Evolutionary conservation across 2,888 invertebrate species (phyloP).

Genomic region (Euplexia lucipara): DNA sequence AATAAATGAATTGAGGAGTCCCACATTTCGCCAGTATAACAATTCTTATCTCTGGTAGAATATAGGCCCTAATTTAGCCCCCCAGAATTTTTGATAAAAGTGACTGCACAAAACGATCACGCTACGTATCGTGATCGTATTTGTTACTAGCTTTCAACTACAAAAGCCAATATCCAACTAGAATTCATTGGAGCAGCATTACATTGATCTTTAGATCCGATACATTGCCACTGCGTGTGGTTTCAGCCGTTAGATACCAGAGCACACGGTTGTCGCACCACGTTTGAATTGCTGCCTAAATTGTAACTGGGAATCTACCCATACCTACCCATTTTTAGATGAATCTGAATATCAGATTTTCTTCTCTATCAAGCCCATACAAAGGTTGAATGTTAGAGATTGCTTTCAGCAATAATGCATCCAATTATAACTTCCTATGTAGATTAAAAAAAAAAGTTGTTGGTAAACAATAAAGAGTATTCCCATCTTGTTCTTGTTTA

Average conservation of each 20-base stretch:
- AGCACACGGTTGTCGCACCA: conserved; percentile 8
- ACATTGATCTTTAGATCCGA: conserved; percentile 15
- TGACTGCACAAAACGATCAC: not conserved
- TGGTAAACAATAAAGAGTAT: too few species aligned
- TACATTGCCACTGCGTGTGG: conserved; percentile 11
- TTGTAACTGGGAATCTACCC: not conserved
- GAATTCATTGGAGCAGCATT: conserved; percentile 2
- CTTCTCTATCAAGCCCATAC: too few species aligned
- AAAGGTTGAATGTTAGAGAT: too few species aligned
- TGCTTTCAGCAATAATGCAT: too few species aligned
- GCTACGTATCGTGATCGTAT: too few species aligned
- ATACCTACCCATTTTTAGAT: not conserved
- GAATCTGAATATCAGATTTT: not conserved
- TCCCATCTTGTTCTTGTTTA: too few species aligned
- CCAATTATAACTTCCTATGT: too few species aligned
- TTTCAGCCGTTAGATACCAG: conserved; percentile 24
- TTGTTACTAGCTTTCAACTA: not conserved
- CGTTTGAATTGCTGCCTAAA: conserved; percentile 23
- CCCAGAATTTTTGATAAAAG: not conserved
- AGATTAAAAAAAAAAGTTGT: too few species aligned
- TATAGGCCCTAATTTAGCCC: not conserved
- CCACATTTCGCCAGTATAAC: too few species aligned
- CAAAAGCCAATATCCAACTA: not conserved
- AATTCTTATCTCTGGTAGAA: too few species aligned
- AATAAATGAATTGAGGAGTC: too few species aligned